Conservation (phyloP, 2,797 vertebrate genomes). For the Aulostomus chinensis region DNA sequence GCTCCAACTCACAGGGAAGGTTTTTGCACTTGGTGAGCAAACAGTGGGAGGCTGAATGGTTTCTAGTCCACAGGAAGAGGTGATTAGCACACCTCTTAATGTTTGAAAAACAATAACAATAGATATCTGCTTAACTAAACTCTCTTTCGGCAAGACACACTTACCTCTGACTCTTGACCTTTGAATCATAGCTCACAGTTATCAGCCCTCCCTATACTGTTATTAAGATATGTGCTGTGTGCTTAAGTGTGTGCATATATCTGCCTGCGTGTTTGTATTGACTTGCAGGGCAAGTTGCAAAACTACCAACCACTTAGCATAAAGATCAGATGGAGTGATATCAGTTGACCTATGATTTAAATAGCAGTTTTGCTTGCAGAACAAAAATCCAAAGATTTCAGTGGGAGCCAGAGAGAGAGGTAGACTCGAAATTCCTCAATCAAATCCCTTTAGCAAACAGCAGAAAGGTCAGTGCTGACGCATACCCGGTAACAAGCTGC, state of each 20-base stretch:
- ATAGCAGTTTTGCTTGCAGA: constrained; percentile 31
- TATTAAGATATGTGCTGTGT: too few species aligned
- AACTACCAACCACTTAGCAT: background rate
- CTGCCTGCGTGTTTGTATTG: background rate
- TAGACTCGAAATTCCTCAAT: constrained; percentile 77
- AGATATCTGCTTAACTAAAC: background rate
- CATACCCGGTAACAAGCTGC: constrained; percentile 60
- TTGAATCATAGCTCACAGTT: too few species aligned
- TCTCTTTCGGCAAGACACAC: background rate
- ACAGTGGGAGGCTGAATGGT: background rate
- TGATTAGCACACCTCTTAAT: background rate
- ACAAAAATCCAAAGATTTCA: constrained; percentile 57
- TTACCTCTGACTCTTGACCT: background rate
- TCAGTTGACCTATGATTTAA: constrained; percentile 49
- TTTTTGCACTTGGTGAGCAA: constrained; percentile 21
- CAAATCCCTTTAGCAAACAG: constrained; percentile 83
- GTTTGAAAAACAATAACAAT: background rate
- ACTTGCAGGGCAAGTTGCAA: background rate
- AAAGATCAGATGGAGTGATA: constrained; percentile 16
- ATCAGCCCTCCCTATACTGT: too few species aligned
- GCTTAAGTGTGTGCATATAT: background rate
- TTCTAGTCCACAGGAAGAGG: background rate
- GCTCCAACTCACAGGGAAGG: constrained; percentile 3
- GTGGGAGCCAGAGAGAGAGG: constrained; percentile 42
- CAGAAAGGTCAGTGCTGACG: constrained; percentile 85